Evolutionary conservation across 2,113 vertebrate genomes (phyloP).

Genomic region (Psittacara wagleri): DNA sequence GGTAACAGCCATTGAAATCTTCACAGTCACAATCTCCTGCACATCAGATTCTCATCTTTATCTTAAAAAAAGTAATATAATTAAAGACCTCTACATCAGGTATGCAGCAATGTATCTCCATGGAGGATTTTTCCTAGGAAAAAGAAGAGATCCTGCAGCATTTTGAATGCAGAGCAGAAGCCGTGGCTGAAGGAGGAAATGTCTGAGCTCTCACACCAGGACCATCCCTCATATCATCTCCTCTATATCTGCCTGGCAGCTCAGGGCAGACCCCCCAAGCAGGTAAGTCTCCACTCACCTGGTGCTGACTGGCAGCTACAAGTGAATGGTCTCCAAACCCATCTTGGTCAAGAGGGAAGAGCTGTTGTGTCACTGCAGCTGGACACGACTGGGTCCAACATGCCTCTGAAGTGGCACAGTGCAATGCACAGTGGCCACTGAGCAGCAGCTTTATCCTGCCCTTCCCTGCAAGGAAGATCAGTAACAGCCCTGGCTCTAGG

Average conservation of each 20-base stretch:
- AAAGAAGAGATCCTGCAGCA: background rate
- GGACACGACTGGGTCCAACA: background rate
- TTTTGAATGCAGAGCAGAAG: background rate
- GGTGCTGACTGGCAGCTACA: background rate
- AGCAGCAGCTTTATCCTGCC: background rate
- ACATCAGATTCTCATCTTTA: background rate
- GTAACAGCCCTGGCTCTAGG: background rate
- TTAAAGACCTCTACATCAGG: background rate
- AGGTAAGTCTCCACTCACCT: background rate
- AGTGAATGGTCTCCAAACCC: background rate
- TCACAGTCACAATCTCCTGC: background rate
- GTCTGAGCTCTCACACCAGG: background rate
- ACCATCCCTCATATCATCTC: fast-evolving
- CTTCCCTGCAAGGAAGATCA: background rate
- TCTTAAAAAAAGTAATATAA: background rate
- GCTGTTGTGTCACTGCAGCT: background rate
- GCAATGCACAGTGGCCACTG: fast-evolving
- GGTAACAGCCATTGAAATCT: background rate
- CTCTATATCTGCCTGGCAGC: background rate
- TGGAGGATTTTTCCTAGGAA: background rate
- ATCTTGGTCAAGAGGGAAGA: background rate
- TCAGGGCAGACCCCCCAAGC: background rate
- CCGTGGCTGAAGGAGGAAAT: background rate
- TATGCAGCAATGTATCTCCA: background rate
- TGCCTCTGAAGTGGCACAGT: background rate